phyloP scores from a whole-genome alignment of 1,140 invertebrate species.

The Cydia pomonella region DNA sequence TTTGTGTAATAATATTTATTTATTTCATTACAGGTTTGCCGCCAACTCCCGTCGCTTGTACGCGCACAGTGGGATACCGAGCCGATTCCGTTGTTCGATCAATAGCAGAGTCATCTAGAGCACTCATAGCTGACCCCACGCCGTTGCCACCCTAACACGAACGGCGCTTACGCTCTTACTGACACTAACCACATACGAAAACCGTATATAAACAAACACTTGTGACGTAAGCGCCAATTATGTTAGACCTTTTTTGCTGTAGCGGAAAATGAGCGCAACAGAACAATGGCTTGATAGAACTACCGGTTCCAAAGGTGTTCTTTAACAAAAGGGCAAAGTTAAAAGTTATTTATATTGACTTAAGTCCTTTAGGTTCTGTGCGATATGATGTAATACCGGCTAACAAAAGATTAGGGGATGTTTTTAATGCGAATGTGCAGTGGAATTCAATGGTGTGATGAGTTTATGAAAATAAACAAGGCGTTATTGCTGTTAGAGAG shows the following conservation, averaged over 20 bases:
- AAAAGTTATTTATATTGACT: background rate
- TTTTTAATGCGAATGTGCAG: background rate
- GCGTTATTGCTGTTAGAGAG: background rate
- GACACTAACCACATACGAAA: background rate
- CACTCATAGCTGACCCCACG: background rate
- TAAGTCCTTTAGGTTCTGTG: background rate
- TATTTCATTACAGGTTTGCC: background rate
- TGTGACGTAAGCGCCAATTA: background rate
- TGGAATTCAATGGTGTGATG: constrained; percentile 10
- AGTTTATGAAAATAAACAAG: constrained; percentile 11
- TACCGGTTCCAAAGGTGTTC: background rate
- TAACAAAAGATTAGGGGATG: constrained; percentile 8
- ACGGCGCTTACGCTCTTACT: background rate
- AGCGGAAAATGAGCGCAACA: background rate
- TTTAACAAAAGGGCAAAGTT: background rate
- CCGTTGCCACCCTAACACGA: background rate
- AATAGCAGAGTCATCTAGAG: background rate
- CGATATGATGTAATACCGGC: background rate
- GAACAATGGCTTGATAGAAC: background rate
- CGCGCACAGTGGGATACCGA: background rate
- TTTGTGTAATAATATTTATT: too few species aligned
- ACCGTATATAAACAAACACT: background rate
- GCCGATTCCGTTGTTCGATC: background rate
- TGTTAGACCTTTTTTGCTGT: background rate
- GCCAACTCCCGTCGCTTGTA: background rate